Evolutionary conservation across 2,113 vertebrate species (phyloP), one percentile per base, ranked within the genome.

Genomic region (Eptatretus burgeri): DNA sequence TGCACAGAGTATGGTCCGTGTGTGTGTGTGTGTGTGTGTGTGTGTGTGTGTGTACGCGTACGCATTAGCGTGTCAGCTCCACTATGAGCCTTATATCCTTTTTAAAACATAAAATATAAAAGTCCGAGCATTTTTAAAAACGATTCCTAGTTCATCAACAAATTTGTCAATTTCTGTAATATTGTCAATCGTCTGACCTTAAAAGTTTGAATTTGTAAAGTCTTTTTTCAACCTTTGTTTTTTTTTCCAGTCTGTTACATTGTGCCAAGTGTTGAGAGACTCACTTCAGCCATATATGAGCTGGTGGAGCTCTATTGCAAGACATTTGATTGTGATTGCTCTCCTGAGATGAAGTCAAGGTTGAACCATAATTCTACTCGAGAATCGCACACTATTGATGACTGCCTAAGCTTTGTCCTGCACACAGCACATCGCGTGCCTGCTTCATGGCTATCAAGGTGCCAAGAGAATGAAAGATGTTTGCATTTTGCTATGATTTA

Each of bases 341-440:
- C 93, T 74, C 67, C 71, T 9, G 70, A 27, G 66, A 56, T 67
- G 62, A 14, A 66, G 53, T 69, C 68, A 2, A 10, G 66, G 5
- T 68, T 70, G 2, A 74, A 71, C 51, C 68, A 16, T 5, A 74
- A 56, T 64, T 71, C 52, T 67, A 72, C 74, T 60, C 83, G 76
- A 67, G 87, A 93, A 70, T 84, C 85, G 1, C 83, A 79, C 18
- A 78, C 78, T 65, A 77, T 80, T 64, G 76, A 80, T 10, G 85
- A 93, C 66, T 84, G 93, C 68, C 81, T 98, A 52, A 84, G 94
- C 65, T 95, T 95, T 73, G 89, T 81, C 49, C 65, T 94, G 68
- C 89, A 83, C 70, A 84, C 86, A 49, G 73, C 84, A 53, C 91
- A 98, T 68, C 82, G 87, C 66, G 83, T 95, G 74, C 78, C 80